Evolutionary conservation across 2,113 vertebrate species (phyloP).

Genomic region (Tichodroma muraria): DNA sequence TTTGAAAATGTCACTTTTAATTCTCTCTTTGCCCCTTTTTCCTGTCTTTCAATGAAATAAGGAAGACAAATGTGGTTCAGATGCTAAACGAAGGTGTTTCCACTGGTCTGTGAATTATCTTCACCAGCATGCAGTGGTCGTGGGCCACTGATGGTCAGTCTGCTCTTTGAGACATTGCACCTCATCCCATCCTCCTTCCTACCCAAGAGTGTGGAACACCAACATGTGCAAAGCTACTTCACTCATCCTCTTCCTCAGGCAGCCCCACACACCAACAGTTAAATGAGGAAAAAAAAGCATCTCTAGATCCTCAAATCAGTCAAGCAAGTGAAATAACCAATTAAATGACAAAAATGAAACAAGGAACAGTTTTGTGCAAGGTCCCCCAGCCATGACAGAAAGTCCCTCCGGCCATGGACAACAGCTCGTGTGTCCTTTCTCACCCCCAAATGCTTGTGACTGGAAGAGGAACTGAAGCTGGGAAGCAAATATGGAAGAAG

Average conservation of each 20-base stretch:
- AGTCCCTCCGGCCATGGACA: background rate
- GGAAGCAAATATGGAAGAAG: background rate
- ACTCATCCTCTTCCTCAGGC: background rate
- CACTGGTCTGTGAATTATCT: background rate
- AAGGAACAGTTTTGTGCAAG: background rate
- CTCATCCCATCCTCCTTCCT: background rate
- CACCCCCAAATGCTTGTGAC: background rate
- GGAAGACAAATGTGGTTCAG: background rate
- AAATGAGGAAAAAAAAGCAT: background rate
- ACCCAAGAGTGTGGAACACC: background rate
- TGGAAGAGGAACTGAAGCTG: background rate
- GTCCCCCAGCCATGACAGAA: background rate
- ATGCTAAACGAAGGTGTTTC: background rate
- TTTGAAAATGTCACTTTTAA: conserved; percentile 26
- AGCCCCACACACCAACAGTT: background rate
- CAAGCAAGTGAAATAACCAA: background rate
- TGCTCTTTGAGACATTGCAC: background rate
- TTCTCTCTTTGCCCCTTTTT: background rate
- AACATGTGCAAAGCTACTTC: background rate
- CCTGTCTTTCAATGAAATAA: background rate
- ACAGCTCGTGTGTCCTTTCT: background rate
- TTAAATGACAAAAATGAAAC: background rate
- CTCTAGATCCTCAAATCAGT: background rate
- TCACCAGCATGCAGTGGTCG: background rate
- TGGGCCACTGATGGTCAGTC: background rate